A percentile compares a stretch with the other conserved stretches of the same genome.
These are phyloP conservation scores for Cynopterus brachyotis DNA, from an alignment of 2,113 vertebrate species.

Conservation along the genomic window DNA sequence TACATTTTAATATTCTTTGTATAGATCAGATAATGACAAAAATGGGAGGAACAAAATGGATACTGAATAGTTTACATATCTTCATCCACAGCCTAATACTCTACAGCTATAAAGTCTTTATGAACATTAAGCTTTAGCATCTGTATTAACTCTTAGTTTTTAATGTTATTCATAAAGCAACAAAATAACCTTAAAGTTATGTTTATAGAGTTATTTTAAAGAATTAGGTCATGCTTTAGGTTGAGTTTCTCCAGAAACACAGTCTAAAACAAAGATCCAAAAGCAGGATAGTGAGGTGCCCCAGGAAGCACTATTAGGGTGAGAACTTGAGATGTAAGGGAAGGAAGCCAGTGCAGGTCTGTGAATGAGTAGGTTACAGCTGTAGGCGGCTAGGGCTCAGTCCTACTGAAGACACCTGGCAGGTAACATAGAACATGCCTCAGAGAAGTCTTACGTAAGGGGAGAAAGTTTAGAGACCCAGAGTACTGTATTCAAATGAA, in stretches of 20 bases:
- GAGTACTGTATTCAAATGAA: neutral
- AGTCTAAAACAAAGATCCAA: neutral
- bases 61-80: neutral
- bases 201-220: neutral
- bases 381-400: neutral
- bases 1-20: neutral
- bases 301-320: neutral
- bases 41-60: neutral
- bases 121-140: neutral
- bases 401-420: accelerated
- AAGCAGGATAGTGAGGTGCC: neutral
- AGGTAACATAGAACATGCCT: too few relatives aligned
- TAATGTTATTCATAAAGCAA: neutral
- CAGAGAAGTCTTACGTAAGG: neutral
- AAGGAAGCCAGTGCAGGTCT: neutral
- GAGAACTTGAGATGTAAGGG: neutral
- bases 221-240: neutral
- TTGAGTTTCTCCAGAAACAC: neutral
- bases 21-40: neutral
- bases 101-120: neutral
- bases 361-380: accelerated
- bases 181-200: neutral
- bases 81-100: neutral
- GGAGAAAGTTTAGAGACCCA: neutral
- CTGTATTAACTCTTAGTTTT: neutral